A percentile compares a stretch with the other conserved stretches of the same genome.
Conservation (phyloP, 2,888 invertebrate species). For the Mythimna lalbum region DNA sequence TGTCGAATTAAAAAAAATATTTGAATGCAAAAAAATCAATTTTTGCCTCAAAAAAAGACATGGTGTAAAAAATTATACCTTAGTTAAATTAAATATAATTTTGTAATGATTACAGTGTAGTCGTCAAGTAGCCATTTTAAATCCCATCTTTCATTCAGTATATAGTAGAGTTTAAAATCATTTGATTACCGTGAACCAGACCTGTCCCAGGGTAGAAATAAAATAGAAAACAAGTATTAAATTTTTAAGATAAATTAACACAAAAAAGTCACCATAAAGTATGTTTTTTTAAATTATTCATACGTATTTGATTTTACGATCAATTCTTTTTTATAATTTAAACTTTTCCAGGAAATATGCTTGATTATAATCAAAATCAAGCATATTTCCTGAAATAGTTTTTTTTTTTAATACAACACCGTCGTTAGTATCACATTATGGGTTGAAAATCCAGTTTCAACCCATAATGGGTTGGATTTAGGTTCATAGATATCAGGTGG, state of each 20-base stretch:
- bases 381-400: background rate
- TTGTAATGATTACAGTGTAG: background rate
- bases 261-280: background rate
- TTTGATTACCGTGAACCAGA: conserved; percentile 74
- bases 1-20: too few species aligned
- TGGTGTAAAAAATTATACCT: background rate
- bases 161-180: conserved; percentile 9
- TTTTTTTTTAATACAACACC: background rate
- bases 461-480: too few species aligned
- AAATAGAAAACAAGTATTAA: conserved; percentile 49
- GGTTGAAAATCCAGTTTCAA: too few species aligned
- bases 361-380: too few species aligned
- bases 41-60: background rate
- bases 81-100: background rate
- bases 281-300: background rate
- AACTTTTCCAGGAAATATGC: too few species aligned
- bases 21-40: too few species aligned
- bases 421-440: too few species aligned
- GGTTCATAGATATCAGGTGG: too few species aligned
- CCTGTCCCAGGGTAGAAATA: conserved; percentile 66
- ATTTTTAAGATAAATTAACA: background rate
- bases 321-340: background rate
- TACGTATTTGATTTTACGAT: background rate
- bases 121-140: conserved; percentile 1
- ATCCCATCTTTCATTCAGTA: conserved; percentile 5